Evolutionary conservation across 2,797 vertebrate genomes (phyloP).

Genomic region (Hylomyscus alleni): DNA sequence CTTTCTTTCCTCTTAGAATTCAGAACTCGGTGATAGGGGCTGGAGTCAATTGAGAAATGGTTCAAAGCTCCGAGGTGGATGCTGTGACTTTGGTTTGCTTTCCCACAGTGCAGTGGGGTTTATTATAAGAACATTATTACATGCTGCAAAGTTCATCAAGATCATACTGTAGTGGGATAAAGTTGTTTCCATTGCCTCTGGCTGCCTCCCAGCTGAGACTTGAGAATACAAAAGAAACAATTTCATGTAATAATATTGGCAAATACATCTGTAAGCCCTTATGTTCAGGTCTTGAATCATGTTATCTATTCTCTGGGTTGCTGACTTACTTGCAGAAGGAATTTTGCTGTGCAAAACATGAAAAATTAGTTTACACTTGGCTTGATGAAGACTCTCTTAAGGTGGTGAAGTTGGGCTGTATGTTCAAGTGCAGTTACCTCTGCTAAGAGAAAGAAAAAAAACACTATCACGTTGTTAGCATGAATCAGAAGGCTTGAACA

Average conservation of each 20-base stretch:
- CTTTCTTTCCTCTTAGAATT: neutral
- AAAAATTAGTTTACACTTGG: constrained; percentile 81
- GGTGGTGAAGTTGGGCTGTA: constrained; percentile 69
- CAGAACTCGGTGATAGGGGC: accelerated
- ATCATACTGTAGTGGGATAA: neutral
- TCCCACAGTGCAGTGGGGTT: neutral
- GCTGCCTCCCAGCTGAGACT: constrained; percentile 68
- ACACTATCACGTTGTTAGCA: constrained; percentile 55
- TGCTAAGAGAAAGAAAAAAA: neutral
- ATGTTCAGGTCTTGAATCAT: constrained; percentile 74
- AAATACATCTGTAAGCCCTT: constrained; percentile 36
- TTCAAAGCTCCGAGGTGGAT: neutral
- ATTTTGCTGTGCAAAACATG: constrained; percentile 75
- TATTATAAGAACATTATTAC: constrained; percentile 26
- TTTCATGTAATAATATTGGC: constrained; percentile 71
- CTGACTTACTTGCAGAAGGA: constrained; percentile 77
- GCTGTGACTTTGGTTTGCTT: neutral
- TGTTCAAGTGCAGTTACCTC: constrained; percentile 76
- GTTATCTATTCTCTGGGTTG: constrained; percentile 78
- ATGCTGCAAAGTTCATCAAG: constrained; percentile 10
- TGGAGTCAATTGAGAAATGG: neutral
- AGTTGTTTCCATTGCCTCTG: neutral
- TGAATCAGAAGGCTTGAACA: constrained; percentile 31
- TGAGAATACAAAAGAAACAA: constrained; percentile 77
- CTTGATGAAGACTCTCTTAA: constrained; percentile 83